These are phyloP conservation scores for Drosophila leontia DNA, from an alignment of 1,140 invertebrate genomes.

Conservation along the genomic window DNA sequence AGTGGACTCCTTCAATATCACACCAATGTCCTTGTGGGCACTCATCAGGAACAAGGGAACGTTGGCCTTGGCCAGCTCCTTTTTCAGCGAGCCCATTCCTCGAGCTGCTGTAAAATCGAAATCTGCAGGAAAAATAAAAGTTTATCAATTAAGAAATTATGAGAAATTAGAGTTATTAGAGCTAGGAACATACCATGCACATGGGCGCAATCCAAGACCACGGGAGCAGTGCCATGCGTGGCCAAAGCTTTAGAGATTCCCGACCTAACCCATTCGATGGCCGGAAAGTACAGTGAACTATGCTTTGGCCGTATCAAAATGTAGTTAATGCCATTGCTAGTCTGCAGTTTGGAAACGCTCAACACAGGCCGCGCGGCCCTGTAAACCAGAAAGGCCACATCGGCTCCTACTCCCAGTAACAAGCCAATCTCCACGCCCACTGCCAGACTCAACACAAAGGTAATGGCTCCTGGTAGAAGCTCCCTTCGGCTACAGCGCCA, in stretches of 20 bases:
- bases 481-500: slow-evolving; percentile 94
- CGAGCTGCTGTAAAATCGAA: slow-evolving; percentile 95
- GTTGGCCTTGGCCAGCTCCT: slow-evolving; percentile 89
- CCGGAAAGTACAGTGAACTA: slow-evolving; percentile 93
- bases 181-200: slow-evolving; percentile 86
- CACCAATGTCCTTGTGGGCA: slow-evolving; percentile 81
- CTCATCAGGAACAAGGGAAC: slow-evolving; percentile 87
- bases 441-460: slow-evolving; percentile 92
- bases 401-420: slow-evolving; percentile 93
- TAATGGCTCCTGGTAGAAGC: slow-evolving; percentile 90
- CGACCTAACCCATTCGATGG: slow-evolving; percentile 93
- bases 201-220: slow-evolving; percentile 93
- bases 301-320: slow-evolving; percentile 92
- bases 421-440: slow-evolving; percentile 96
- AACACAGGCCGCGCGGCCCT: slow-evolving; percentile 93
- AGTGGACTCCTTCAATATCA: slow-evolving; percentile 79
- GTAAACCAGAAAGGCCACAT: slow-evolving; percentile 94
- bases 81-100: slow-evolving; percentile 90
- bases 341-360: slow-evolving; percentile 88
- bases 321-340: slow-evolving; percentile 89
- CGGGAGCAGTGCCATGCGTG: slow-evolving; percentile 90
- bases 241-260: slow-evolving; percentile 90
- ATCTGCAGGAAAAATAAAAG: slow-evolving; percentile 78
- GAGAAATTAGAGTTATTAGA: neutral
- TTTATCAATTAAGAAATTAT: neutral